A percentile compares a stretch with the other conserved stretches of the same genome.
Evolutionary conservation across 2,113 vertebrate species (phyloP).

Genomic region (Oncorhynchus gorbuscha): DNA sequence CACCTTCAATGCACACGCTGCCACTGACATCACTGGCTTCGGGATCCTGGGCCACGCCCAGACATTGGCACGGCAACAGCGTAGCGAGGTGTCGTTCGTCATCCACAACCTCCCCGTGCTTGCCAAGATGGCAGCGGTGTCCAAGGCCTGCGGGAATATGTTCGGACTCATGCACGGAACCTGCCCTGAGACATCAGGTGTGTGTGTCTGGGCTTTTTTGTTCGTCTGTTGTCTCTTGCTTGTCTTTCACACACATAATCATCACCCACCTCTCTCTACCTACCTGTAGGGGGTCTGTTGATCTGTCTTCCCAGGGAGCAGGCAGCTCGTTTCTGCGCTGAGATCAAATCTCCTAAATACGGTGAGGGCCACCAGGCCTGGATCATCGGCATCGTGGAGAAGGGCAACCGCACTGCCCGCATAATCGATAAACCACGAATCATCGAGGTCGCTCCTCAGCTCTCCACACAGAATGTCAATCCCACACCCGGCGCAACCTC

Average conservation of each 20-base stretch:
- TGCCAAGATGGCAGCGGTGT: conserved; percentile 98
- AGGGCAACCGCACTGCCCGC: conserved; percentile 95
- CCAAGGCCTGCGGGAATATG: conserved; percentile 99
- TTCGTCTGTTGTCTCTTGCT: background rate
- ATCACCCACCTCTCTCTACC: background rate
- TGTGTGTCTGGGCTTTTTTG: conserved; percentile 8
- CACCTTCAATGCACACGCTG: conserved; percentile 98
- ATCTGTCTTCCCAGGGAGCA: conserved; percentile 97
- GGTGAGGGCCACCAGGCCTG: conserved; percentile 98
- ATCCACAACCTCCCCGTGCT: conserved; percentile 98
- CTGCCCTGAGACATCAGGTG: conserved; percentile 97
- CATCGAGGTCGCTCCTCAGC: conserved; percentile 95
- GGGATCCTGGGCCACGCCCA: conserved; percentile 97
- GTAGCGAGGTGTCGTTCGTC: conserved; percentile 97
- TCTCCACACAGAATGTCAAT: conserved; percentile 95
- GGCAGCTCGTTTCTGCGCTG: conserved; percentile 95
- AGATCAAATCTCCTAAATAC: conserved; percentile 98
- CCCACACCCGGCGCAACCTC: conserved; percentile 93
- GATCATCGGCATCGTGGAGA: conserved; percentile 99
- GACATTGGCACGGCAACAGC: conserved; percentile 93
- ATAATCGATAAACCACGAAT: conserved; percentile 99
- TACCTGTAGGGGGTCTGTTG: conserved; percentile 85
- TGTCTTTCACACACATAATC: background rate
- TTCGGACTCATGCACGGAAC: conserved; percentile 99
- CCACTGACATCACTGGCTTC: conserved; percentile 97